Evolutionary conservation across 2,113 vertebrate species (phyloP).

Genomic region (Anarhynchus alexandrinus): DNA sequence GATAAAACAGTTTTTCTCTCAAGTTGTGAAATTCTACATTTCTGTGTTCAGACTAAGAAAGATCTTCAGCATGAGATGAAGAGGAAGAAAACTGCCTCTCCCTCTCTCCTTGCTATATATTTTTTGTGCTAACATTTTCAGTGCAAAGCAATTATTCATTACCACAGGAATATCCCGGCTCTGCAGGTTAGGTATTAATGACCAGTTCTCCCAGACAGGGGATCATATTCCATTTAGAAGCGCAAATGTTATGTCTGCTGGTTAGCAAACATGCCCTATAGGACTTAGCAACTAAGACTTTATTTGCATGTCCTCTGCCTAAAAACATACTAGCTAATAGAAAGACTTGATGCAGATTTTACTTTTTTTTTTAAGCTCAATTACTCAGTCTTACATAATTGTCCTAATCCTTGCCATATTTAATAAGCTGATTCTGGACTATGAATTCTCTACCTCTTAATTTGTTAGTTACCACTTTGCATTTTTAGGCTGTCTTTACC

Average conservation of each 20-base stretch:
- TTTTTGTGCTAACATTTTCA: neutral
- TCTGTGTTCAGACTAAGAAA: neutral
- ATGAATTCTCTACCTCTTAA: neutral
- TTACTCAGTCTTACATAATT: neutral
- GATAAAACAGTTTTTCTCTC: neutral
- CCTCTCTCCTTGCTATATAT: neutral
- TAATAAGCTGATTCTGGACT: neutral
- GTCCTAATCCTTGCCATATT: neutral
- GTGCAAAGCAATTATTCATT: neutral
- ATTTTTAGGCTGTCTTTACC: neutral
- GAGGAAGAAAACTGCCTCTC: neutral
- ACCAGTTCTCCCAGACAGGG: neutral
- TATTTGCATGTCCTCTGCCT: neutral
- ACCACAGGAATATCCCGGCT: neutral
- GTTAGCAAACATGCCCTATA: neutral
- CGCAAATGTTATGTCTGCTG: neutral
- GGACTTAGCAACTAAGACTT: neutral
- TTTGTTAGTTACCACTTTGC: neutral
- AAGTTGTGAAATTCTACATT: neutral
- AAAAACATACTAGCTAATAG: neutral
- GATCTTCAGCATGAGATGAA: neutral
- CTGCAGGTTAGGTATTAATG: slow-evolving; percentile 10
- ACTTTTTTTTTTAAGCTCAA: neutral
- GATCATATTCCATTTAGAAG: slow-evolving; percentile 4
- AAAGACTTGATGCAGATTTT: neutral